phyloP scores from a whole-genome alignment of 2,797 vertebrate species.

The Oophaga sylvatica region DNA sequence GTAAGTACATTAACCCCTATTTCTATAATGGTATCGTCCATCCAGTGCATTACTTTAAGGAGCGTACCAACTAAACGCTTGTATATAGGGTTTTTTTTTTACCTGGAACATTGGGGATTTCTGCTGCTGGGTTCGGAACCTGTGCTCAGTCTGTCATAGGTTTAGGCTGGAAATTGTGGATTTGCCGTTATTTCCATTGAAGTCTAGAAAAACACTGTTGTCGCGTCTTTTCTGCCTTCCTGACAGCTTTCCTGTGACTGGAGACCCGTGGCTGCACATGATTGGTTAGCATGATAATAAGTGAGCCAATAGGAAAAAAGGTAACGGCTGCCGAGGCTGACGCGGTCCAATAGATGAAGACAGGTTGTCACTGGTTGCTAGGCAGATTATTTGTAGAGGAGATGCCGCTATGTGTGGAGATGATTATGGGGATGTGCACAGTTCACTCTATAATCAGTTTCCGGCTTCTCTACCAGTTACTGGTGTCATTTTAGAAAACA shows the following conservation, averaged over 20 bases:
- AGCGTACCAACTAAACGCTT: conserved; percentile 7
- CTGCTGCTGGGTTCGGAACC: background rate
- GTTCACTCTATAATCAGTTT: too few relatives aligned
- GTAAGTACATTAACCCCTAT: background rate
- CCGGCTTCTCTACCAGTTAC: too few relatives aligned
- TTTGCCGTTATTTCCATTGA: background rate
- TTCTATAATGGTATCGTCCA: conserved; percentile 27
- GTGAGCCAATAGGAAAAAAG: conserved; percentile 31
- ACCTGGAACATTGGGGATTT: background rate
- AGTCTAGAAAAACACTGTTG: background rate
- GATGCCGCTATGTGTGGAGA: too few relatives aligned
- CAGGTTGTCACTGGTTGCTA: background rate
- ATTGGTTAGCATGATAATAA: background rate
- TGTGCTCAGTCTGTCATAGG: background rate
- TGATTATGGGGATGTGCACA: too few relatives aligned
- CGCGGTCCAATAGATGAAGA: conserved; percentile 34
- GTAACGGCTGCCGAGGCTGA: background rate
- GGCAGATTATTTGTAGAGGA: background rate
- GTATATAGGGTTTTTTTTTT: background rate
- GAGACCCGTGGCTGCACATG: conserved; percentile 47
- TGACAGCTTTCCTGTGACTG: background rate
- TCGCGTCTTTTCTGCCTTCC: background rate
- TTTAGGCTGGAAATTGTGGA: background rate
- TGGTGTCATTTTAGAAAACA: too few relatives aligned
- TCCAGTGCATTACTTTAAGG: background rate